Evolutionary conservation across 1,140 invertebrate species (phyloP), one percentile per base, ranked within the genome.

Genomic region (Stegodyphus mimosarum): DNA sequence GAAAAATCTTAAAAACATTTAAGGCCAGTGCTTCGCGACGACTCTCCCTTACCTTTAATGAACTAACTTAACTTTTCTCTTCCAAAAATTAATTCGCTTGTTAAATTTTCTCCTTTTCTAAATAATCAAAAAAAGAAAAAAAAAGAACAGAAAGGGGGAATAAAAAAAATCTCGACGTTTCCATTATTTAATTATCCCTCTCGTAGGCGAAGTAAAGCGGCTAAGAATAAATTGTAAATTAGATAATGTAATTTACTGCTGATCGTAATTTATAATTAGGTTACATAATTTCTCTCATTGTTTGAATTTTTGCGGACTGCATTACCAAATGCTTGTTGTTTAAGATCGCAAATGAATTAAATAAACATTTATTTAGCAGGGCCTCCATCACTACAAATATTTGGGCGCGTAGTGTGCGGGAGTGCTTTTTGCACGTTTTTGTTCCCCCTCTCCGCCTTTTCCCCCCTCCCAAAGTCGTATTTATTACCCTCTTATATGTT

Each of bases 231-330:
- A 84, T 84, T 84, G 72, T 84, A 84, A 84, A 84, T 84, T 84
- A 60, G 81, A 84, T 84, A 84, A 84, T 84, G 81, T 64, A 84
- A 84, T 84, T 84, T 84, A 75, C 72, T 74, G 69, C 72, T 84
- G 81, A 84, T 84, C 81, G 81, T 84, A 84, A 84, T 84, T 84
- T 84, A 84, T 84, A 84, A 84, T 84, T 84, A 73, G 64, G 81
- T 84, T 84, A 84, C 63, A 84, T 76, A 83, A 83, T 83, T 83
- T 83, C 70, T 72, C 50, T 60, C 81, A 84, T 84, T 84, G 81
- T 84, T 84, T 84, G 81, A 84, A 84, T 84, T 84, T 84, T 84
- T 74, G 81, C 66, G 81, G 64, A 50, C 50, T 55, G 0, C 50
- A 33, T 49, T 71, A 60, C 50, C 17, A 76, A 76, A 76, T 84